A percentile compares a stretch with the other conserved stretches of the same genome.
These are phyloP conservation scores for Bombylius major DNA, from an alignment of 2,888 invertebrate species.

Conservation along the genomic window DNA sequence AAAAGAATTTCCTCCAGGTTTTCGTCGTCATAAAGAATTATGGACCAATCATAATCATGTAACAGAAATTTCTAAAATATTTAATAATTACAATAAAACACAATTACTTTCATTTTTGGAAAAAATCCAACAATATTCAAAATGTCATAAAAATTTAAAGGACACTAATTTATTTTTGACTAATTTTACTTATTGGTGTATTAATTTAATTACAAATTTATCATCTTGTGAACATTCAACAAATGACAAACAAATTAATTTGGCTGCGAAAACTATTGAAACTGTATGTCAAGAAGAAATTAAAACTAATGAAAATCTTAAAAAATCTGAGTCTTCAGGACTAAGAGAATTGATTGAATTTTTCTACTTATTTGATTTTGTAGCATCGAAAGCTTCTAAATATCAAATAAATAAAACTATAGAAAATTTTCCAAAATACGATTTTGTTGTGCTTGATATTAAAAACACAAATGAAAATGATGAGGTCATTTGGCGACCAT, in stretches of 20 bases:
- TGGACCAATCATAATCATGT: background rate
- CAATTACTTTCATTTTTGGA: background rate
- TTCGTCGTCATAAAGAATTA: background rate
- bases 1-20: background rate
- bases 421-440: conserved; percentile 23
- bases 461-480: conserved; percentile 1
- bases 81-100: background rate
- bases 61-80: too few species aligned
- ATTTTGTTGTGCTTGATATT: conserved; percentile 35
- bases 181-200: background rate
- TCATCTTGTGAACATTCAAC: background rate
- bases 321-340: conserved; percentile 16
- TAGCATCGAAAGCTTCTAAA: conserved; percentile 14
- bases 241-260: background rate
- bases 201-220: background rate
- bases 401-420: conserved; percentile 10
- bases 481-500: conserved; percentile 31
- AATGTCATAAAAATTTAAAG: background rate
- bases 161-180: background rate
- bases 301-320: background rate
- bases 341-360: conserved; percentile 29
- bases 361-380: conserved; percentile 34
- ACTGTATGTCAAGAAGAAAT: background rate
- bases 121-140: background rate
- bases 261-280: background rate